Conservation (phyloP, 2,888 invertebrate genomes). For the Actias luna region DNA sequence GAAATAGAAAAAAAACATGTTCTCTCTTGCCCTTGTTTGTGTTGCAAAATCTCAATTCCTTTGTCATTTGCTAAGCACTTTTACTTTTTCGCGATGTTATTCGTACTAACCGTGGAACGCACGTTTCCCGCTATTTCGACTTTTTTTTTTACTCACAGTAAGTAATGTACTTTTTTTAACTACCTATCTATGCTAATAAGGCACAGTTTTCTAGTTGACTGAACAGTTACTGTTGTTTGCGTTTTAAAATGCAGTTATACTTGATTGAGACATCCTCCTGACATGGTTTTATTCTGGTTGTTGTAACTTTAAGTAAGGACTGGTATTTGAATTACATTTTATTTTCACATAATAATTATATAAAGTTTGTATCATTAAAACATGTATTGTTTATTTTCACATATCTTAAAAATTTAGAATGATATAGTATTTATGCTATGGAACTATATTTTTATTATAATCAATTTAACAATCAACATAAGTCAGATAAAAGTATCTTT, state of each 20-base stretch:
- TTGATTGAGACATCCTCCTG: slow-evolving; percentile 36
- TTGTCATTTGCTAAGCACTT: slow-evolving; percentile 69
- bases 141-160: slow-evolving; percentile 46
- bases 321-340: no score
- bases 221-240: slow-evolving; percentile 45
- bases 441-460: background rate
- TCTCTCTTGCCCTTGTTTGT: slow-evolving; percentile 72
- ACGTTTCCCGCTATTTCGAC: slow-evolving; percentile 54
- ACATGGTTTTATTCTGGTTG: slow-evolving; percentile 17
- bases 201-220: slow-evolving; percentile 56
- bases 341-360: no score
- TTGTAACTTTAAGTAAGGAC: background rate
- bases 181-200: slow-evolving; percentile 50
- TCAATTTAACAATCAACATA: background rate
- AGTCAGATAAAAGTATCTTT: background rate
- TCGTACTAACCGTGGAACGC: slow-evolving; percentile 33
- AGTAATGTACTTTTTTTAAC: slow-evolving; percentile 36
- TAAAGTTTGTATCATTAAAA: no score
- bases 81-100: slow-evolving; percentile 64
- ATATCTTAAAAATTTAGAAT: background rate
- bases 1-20: slow-evolving; percentile 59
- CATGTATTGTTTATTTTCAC: background rate
- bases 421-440: background rate
- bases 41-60: slow-evolving; percentile 75
- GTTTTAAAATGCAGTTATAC: slow-evolving; percentile 47